Conservation (phyloP, 2,797 vertebrate genomes). For the Pyrocephalus nanus region DNA sequence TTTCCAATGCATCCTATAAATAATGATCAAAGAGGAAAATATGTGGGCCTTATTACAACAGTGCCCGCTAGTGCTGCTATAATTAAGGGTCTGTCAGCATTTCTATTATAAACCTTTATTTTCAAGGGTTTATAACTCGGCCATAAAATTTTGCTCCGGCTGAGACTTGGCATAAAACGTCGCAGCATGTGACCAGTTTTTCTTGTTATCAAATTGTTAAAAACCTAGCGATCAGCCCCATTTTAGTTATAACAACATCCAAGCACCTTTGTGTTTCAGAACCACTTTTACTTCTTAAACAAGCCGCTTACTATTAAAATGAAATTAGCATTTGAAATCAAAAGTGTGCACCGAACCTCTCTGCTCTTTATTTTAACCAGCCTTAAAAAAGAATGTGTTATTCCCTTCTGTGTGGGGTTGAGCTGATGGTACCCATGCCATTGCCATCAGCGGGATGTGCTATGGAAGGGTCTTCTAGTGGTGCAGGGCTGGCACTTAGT, state of each 20-base stretch:
- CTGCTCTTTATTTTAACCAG: conserved; percentile 6
- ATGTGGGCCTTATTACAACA: conserved; percentile 69
- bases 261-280: conserved; percentile 54
- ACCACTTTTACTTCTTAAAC: conserved; percentile 33
- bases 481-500: neutral
- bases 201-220: conserved; percentile 64
- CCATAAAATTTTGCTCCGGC: conserved; percentile 70
- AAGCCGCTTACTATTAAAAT: conserved; percentile 38
- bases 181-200: conserved; percentile 40
- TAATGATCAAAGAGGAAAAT: conserved; percentile 74
- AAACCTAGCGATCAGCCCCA: conserved; percentile 15
- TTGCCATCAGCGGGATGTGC: neutral
- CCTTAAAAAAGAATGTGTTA: neutral
- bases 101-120: conserved; percentile 75
- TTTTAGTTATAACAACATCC: conserved; percentile 30
- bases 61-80: conserved; percentile 69
- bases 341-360: neutral
- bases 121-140: conserved; percentile 72
- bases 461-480: neutral
- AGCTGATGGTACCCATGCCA: neutral
- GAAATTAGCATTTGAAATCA: conserved; percentile 32
- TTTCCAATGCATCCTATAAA: conserved; percentile 71
- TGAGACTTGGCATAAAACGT: conserved; percentile 65
- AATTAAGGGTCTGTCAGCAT: conserved; percentile 76
- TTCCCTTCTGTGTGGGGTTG: neutral